Base-by-base conservation (phyloP, 2,888 invertebrate genomes). In the Tanytarsus gracilentus region DNA sequence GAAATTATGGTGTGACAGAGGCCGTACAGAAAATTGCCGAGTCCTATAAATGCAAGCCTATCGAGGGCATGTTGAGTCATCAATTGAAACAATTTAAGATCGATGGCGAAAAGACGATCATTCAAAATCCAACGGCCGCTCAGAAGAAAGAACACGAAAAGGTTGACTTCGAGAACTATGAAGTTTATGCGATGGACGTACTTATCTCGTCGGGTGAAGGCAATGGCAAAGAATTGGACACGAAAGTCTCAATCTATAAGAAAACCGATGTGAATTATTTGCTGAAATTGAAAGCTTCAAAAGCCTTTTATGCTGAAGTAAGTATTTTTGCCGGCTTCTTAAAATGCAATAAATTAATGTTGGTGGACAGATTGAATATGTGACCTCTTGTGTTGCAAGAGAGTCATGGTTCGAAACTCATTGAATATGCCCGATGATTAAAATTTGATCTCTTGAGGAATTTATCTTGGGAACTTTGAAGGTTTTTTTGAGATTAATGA, bases 151-250 rank as follows among this genome's bases (percentile, higher is more conserved):
- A 98, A 70, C 94, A 97, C 72, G 98, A 98, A 74, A 97, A 97
- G 72, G 90, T 88, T 70, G 90, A 88, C 63, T 85, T 99, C 72
- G 96, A 96, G 71, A 87, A 88, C 59, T 88, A 97, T 73, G 99
- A 99, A 77, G 98, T 97, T 0, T 99, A 96, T 76, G 97, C 93
- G 25, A 89, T 99, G 81, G 98, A 98, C 78, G 92, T 99, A n/a
- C 81, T 99, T 62, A 82, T 99, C 63, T 93, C 95, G 68, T 87
- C 93, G 61, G 98, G 98, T 52, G 96, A 96, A 71, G 96, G 95
- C 69, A 68, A 88, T 82, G 93, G 93, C 11, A 85, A 88, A 68
- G 95, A 98, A 75, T 84, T 88, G 75, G 94, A 97, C 67, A 88
- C 95, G 26, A 84, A 96, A 71, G 95, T 97, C 65, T 95, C 98